Evolutionary conservation across 2,797 vertebrate species (phyloP).

Genomic region (Pteropus rufus): DNA sequence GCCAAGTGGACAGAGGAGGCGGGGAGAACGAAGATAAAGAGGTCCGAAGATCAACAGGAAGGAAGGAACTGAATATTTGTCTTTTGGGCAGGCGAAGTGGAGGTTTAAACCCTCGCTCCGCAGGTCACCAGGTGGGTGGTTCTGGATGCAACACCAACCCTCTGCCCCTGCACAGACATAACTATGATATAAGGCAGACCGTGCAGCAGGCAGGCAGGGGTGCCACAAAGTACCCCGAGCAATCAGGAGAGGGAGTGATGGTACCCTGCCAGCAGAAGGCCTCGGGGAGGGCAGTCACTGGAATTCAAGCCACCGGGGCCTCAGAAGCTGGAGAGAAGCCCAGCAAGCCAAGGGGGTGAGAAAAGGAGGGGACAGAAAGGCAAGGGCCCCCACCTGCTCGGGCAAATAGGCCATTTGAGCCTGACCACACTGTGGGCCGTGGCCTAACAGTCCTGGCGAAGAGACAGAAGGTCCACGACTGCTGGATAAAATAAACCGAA

Average conservation of each 20-base stretch:
- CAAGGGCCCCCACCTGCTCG: background rate
- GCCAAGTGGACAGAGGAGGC: fast-evolving
- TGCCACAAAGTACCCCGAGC: background rate
- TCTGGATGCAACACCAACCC: background rate
- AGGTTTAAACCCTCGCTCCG: background rate
- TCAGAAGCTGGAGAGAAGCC: background rate
- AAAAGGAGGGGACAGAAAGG: background rate
- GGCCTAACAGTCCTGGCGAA: background rate
- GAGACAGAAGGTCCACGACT: background rate
- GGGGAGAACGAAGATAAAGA: background rate
- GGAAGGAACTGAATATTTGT: background rate
- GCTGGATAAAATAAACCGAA: background rate
- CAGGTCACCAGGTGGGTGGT: no score
- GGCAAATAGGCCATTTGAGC: background rate
- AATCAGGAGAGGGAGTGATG: background rate
- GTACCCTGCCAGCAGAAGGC: fast-evolving
- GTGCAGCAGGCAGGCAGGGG: background rate
- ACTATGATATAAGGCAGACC: background rate
- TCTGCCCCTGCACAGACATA: background rate
- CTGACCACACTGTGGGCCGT: background rate
- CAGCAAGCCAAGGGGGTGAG: background rate
- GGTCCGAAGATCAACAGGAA: background rate
- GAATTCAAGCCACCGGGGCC: background rate
- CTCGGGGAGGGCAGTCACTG: background rate
- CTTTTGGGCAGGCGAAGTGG: background rate